Conservation (phyloP, 2,888 invertebrate species). For the Meta bourneti region DNA sequence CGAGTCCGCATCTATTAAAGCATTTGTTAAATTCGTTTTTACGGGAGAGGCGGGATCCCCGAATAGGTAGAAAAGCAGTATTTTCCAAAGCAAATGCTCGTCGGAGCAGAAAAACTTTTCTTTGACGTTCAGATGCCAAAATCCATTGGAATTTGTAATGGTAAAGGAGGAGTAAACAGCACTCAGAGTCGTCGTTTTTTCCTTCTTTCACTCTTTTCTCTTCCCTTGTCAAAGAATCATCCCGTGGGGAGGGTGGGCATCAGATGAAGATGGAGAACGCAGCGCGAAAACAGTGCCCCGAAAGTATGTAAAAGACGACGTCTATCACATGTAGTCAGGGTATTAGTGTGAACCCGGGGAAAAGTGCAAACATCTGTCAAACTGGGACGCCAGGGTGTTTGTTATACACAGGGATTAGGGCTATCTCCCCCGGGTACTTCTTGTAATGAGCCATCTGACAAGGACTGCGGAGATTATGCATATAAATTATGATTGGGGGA, state of each 20-base stretch:
- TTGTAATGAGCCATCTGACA: slow-evolving; percentile 77
- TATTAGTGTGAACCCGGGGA: slow-evolving; percentile 73
- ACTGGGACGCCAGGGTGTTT: slow-evolving; percentile 71
- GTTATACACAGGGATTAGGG: slow-evolving; percentile 76
- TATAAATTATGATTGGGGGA: slow-evolving; percentile 77
- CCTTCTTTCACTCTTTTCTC: too few species aligned
- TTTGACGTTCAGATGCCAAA: too few species aligned
- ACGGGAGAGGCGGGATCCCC: too few species aligned
- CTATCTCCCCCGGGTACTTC: slow-evolving; percentile 75
- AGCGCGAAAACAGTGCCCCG: too few species aligned
- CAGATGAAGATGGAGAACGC: slow-evolving; percentile 74
- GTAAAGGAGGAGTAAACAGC: slow-evolving; percentile 68
- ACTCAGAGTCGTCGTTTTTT: too few species aligned
- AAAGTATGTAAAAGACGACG: slow-evolving; percentile 76
- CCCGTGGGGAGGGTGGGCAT: slow-evolving; percentile 63
- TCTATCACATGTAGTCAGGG: slow-evolving; percentile 74
- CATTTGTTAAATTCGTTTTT: too few species aligned
- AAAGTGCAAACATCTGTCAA: slow-evolving; percentile 77
- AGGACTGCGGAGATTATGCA: slow-evolving; percentile 76
- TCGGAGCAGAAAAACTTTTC: too few species aligned
- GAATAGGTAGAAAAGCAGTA: too few species aligned
- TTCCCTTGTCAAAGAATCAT: slow-evolving; percentile 60
- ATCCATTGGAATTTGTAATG: slow-evolving; percentile 65
- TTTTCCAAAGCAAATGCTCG: too few species aligned
- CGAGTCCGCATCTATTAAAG: too few species aligned